Percentiles rank a stretch among this genome's conserved stretches.
These are phyloP conservation scores for Anhinga anhinga DNA, from an alignment of 2,113 vertebrate genomes.

Conservation along the genomic window DNA sequence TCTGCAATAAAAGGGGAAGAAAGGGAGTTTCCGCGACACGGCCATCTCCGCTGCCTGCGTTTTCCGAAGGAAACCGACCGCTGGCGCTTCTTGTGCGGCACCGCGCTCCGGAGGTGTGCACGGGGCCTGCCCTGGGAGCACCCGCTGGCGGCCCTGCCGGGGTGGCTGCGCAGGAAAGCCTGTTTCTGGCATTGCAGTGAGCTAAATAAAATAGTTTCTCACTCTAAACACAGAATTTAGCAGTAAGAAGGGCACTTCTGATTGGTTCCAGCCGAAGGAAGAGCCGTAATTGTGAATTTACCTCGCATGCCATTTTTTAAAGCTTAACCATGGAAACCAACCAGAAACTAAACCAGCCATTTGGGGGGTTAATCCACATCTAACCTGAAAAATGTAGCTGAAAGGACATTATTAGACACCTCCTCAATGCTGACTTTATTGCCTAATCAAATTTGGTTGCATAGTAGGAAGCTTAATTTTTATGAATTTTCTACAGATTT, in stretches of 20 bases:
- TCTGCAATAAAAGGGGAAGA: neutral
- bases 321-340: neutral
- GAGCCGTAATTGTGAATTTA: neutral
- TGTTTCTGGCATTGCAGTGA: neutral
- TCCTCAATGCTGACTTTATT: neutral
- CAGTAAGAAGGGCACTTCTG: neutral
- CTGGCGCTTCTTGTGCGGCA: neutral
- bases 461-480: neutral
- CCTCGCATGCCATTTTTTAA: neutral
- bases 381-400: neutral
- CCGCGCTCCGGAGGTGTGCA: neutral
- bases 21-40: accelerated
- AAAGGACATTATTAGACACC: neutral
- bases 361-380: neutral
- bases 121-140: neutral
- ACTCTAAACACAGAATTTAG: neutral
- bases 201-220: neutral
- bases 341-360: neutral
- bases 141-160: neutral
- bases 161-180: neutral
- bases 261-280: neutral
- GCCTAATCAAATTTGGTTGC: neutral
- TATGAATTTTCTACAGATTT: neutral
- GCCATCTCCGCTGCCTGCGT: accelerated
- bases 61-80: neutral